These are phyloP conservation scores for Oncopodura yosiiana DNA, from an alignment of 1,140 invertebrate species.

Conservation along the genomic window DNA sequence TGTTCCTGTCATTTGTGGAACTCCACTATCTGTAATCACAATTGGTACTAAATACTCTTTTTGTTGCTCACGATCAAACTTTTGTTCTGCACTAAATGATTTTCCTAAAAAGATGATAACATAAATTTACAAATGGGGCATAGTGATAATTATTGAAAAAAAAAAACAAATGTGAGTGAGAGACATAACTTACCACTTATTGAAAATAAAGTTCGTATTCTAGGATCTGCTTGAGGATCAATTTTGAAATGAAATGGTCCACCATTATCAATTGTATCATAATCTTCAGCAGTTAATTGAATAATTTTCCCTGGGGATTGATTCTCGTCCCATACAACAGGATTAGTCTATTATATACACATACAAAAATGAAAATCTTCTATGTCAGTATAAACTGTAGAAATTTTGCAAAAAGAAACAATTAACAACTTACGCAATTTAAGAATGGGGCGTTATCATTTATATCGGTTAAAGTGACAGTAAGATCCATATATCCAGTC, in stretches of 20 bases:
- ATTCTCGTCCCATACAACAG: slow-evolving; percentile 74
- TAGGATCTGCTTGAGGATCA: slow-evolving; percentile 52
- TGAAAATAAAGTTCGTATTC: slow-evolving; percentile 60
- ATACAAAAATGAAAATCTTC: slow-evolving; percentile 8
- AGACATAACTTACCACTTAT: slow-evolving; percentile 46
- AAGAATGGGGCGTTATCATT: slow-evolving; percentile 83
- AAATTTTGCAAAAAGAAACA: slow-evolving; percentile 6
- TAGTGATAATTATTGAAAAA: slow-evolving; percentile 6
- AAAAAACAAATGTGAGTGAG: not conserved
- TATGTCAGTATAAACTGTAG: not conserved
- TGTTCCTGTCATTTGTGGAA: slow-evolving; percentile 56
- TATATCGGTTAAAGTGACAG: slow-evolving; percentile 66
- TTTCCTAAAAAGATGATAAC: slow-evolving; percentile 10
- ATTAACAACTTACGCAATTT: slow-evolving; percentile 55
- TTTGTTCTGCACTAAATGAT: slow-evolving; percentile 35
- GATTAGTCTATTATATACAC: slow-evolving; percentile 48
- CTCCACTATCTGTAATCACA: slow-evolving; percentile 71
- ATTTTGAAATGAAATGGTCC: slow-evolving; percentile 67
- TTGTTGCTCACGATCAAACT: slow-evolving; percentile 78
- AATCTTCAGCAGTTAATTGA: slow-evolving; percentile 62
- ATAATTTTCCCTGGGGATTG: slow-evolving; percentile 56
- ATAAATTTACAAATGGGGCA: too few relatives aligned
- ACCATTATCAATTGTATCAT: slow-evolving; percentile 62
- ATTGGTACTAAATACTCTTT: slow-evolving; percentile 81
- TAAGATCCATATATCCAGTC: slow-evolving; percentile 54